These are phyloP conservation scores for Ladona fulva DNA, from an alignment of 1,140 invertebrate genomes.

Conservation along the genomic window DNA sequence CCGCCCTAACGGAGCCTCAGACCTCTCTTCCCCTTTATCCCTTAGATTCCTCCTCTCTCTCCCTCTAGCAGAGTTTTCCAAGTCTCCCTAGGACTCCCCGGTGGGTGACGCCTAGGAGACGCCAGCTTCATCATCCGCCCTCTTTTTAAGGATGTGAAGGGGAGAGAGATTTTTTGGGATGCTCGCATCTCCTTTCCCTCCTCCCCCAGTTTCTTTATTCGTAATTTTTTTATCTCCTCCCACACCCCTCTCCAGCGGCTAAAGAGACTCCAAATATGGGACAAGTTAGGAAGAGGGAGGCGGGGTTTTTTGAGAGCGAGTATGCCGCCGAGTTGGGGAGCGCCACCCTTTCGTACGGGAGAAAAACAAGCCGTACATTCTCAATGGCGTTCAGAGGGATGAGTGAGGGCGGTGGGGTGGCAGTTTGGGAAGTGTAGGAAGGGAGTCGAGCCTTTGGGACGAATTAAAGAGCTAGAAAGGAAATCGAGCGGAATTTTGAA, in stretches of 20 bases:
- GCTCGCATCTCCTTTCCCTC: not conserved
- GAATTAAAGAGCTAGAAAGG: not conserved
- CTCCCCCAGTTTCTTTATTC: not conserved
- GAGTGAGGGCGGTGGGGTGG: not conserved
- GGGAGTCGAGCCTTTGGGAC: not conserved
- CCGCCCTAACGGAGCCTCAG: not conserved
- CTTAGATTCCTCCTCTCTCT: not conserved
- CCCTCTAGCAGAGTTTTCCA: not conserved
- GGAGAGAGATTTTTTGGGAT: not conserved
- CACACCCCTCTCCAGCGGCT: not conserved
- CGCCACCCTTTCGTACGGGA: not conserved
- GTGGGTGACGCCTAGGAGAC: not conserved
- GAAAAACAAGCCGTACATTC: slow-evolving; percentile 1
- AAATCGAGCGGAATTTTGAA: slow-evolving; percentile 5
- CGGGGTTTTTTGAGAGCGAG: not conserved
- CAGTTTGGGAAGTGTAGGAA: not conserved
- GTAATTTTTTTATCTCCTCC: not conserved
- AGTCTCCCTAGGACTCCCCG: not conserved
- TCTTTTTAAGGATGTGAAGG: not conserved
- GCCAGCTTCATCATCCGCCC: slow-evolving; percentile 5
- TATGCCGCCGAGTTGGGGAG: not conserved
- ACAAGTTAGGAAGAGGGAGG: not conserved
- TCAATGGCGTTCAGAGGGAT: not conserved
- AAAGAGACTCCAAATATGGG: not conserved
- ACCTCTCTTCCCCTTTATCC: not conserved